Evolutionary conservation across 2,113 vertebrate species (phyloP), one percentile per base, ranked within the genome.

Genomic region (Atherinomorus stipes): DNA sequence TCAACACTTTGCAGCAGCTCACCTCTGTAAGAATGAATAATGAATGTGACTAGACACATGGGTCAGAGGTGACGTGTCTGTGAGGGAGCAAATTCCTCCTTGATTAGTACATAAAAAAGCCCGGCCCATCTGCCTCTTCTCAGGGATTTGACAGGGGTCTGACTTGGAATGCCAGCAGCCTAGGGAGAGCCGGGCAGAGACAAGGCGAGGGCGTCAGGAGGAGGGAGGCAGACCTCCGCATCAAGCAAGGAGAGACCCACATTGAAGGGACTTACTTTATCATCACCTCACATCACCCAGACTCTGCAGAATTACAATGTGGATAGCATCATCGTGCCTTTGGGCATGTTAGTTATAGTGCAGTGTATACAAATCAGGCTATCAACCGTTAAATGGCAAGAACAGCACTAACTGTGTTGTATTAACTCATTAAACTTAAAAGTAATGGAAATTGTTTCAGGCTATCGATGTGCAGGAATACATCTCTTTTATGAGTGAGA

Each of bases 61-160:
- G 93, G 93, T 93, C 92, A 91, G 79, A 89, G 93, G 91, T 91
- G 90, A 85, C 74, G 72, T 92, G 89, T 93, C 92, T 94, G 91
- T 91, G 90, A 90, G 92, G 87, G 90, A 93, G 89, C 90, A 90
- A 91, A 92, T 92, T 93, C 92, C 91, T 92, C 86, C 92, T 92
- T 92, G 93, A 94, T 94, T 93, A 92, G 91, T 91, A 92, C 91
- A 91, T 89, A 92, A 93, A 93, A 93, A 91, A 85, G 78, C 68
- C 78, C 8, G 65, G 78, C 86, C 91, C 92, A 93, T 93, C 93
- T 93, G 93, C 90, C 86, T 88, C 85, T 80, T 77, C 74, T 82
- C 84, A 63, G 84, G 87, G 85, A 83, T 87, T 82, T 91, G 91
- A 92, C 89, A 91, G 88, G 67, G 76, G 86, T 78, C 76, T 77